Conservation (phyloP, 2,888 invertebrate genomes). For the Trilocha varians region DNA sequence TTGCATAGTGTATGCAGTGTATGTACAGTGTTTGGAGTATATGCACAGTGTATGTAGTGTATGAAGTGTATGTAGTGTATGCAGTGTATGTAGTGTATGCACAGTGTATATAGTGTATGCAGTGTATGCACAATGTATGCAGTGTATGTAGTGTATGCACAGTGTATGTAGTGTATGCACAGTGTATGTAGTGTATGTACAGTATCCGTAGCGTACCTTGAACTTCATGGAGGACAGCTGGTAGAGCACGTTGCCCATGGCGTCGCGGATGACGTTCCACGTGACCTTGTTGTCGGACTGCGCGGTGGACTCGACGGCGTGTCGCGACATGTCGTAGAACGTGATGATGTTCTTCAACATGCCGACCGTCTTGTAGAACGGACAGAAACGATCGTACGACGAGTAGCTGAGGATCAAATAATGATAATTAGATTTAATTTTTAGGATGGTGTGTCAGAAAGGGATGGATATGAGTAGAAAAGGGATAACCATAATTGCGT, state of each 20-base stretch:
- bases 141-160: background rate
- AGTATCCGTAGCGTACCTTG: constrained; percentile 83
- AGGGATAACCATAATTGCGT: no score
- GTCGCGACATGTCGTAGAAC: constrained; percentile 98
- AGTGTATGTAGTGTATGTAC: background rate
- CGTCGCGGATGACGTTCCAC: constrained; percentile 97
- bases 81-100: no score
- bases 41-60: no score
- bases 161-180: background rate
- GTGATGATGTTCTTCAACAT: constrained; percentile 99
- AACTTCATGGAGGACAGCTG: constrained; percentile 99
- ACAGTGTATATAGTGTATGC: no score
- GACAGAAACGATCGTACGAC: constrained; percentile 96
- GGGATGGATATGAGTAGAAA: no score
- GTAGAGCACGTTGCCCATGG: constrained; percentile 96
- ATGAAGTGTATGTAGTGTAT: no score
- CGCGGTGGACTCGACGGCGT: constrained; percentile 97
- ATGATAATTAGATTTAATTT: background rate
- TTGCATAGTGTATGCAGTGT: no score
- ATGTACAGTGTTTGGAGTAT: no score
- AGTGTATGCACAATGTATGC: no score
- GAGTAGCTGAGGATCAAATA: constrained; percentile 76
- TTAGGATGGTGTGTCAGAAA: no score
- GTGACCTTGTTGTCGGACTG: constrained; percentile 98
- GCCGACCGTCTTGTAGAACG: constrained; percentile 99